Evolutionary conservation across 2,888 invertebrate genomes (phyloP), one percentile per base, ranked within the genome.

Genomic region (Aromia moschata): DNA sequence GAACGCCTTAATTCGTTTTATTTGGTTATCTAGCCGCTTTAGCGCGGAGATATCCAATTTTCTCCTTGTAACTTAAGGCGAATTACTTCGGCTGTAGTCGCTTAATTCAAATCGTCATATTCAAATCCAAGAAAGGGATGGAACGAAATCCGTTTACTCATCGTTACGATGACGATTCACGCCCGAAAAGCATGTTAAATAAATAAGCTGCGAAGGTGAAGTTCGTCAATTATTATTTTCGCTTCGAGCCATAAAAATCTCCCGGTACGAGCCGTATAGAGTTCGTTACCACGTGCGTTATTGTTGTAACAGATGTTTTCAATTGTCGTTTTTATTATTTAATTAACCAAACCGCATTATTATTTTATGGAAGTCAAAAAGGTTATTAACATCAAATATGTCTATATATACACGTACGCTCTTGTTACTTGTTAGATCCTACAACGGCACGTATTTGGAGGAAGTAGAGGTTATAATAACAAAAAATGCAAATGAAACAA

Each of bases 331-430:
- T 18, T 43, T 11, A 11, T 43, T 43, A 5, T 43, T 43, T 20
- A 12, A 20, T 25, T 25, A 12, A 43, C 20, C 25, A 43, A 18
- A 43, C 25, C 20, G 43, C 43, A 43, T 12, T 20, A 43, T 25
- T 25, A 43, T 25, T 4, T 43, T n/a, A 2, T 33, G 11, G n/a
- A 33, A 33, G 33, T 33, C 33, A 33, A 33, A n/a, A n/a, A 11
- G 33, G 33, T 33, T 33, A 33, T 33, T 33, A 33, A 33, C 33
- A n/a, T n/a, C n/a, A n/a, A n/a, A n/a, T n/a, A n/a, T n/a, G n/a
- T n/a, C n/a, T n/a, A n/a, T n/a, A n/a, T n/a, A n/a, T n/a, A n/a
- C n/a, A n/a, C n/a, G n/a, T n/a, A n/a, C n/a, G n/a, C n/a, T n/a
- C n/a, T n/a, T n/a, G n/a, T n/a, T n/a, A n/a, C n/a, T n/a, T n/a